Percentiles rank a stretch among this genome's conserved stretches.
phyloP scores from a whole-genome alignment of 2,888 invertebrate genomes.

The Acanthosepion lycidas region DNA sequence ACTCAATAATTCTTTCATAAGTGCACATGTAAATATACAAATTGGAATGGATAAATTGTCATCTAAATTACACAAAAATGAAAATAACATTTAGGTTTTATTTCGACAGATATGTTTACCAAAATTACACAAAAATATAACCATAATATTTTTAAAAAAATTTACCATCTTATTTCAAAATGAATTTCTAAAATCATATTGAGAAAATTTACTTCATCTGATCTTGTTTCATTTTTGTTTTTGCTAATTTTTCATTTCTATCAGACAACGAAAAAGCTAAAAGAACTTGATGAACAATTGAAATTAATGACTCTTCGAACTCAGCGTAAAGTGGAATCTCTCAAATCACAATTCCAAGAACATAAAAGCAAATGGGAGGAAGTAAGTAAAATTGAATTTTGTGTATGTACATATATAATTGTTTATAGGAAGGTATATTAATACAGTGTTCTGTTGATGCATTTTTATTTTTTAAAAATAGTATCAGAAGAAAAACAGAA shows the following conservation, averaged over 20 bases:
- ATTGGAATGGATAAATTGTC: no score
- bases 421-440: no score
- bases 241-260: background rate
- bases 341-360: constrained; percentile 74
- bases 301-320: constrained; percentile 67
- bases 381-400: constrained; percentile 59
- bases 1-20: background rate
- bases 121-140: no score
- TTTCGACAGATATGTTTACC: no score
- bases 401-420: no score
- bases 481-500: no score
- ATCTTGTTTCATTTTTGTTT: background rate
- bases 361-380: constrained; percentile 73
- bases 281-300: constrained; percentile 68
- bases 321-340: constrained; percentile 69
- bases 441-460: no score
- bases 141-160: no score
- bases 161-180: no score
- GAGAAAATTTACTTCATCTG: background rate
- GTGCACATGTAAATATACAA: background rate
- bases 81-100: no score
- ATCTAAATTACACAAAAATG: no score
- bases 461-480: no score
- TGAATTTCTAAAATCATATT: background rate
- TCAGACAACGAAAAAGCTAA: constrained; percentile 59